Conservation (phyloP, 2,888 invertebrate genomes). For the Philereme transversata region DNA sequence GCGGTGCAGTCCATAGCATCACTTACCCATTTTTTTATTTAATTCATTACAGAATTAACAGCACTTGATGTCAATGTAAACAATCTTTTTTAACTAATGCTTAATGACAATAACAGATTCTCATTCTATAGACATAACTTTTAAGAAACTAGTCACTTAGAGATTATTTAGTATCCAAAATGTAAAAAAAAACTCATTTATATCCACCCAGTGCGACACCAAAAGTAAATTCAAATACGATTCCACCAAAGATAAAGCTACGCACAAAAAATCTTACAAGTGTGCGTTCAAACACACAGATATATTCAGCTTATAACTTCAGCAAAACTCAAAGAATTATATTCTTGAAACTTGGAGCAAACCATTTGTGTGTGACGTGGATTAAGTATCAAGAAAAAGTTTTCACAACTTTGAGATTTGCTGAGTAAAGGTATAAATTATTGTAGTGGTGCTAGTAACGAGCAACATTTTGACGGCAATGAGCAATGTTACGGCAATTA, state of each 20-base stretch:
- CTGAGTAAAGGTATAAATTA: slow-evolving; percentile 11
- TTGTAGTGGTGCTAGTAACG: slow-evolving; percentile 1
- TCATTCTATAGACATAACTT: too few relatives aligned
- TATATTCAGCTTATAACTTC: slow-evolving; percentile 20
- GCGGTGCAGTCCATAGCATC: too few relatives aligned
- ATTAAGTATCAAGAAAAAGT: slow-evolving; percentile 36
- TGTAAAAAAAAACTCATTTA: background rate
- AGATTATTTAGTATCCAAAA: background rate
- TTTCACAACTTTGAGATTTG: slow-evolving; percentile 21
- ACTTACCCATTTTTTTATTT: too few relatives aligned
- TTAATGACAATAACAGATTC: too few relatives aligned
- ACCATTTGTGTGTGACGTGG: slow-evolving; percentile 38
- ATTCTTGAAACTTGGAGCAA: slow-evolving; percentile 26
- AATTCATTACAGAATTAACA: too few relatives aligned
- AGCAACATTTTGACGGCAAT: too few relatives aligned
- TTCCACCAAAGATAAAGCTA: slow-evolving; percentile 16
- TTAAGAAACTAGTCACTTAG: background rate
- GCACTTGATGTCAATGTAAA: too few relatives aligned
- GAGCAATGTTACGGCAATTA: too few relatives aligned
- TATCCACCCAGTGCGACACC: slow-evolving; percentile 11
- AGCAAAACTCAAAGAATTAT: slow-evolving; percentile 16
- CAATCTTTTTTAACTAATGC: too few relatives aligned
- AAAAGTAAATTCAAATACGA: slow-evolving; percentile 17
- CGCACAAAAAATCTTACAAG: slow-evolving; percentile 20
- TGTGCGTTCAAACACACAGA: slow-evolving; percentile 10